Evolutionary conservation across 2,797 vertebrate genomes (phyloP).

Genomic region (Pseudochirops corinnae): DNA sequence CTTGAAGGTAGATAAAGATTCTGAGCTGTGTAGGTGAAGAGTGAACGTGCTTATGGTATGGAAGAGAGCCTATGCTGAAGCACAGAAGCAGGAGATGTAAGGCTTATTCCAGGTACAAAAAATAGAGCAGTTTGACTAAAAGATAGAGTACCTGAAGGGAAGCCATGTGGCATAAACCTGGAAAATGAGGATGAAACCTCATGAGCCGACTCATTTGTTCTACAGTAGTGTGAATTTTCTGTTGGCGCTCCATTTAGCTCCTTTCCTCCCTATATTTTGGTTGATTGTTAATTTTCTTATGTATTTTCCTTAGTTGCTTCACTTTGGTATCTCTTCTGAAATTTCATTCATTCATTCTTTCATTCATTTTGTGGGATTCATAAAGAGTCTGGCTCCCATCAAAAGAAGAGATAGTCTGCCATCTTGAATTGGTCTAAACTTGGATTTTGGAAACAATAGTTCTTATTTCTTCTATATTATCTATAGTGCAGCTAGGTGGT

Average conservation of each 20-base stretch:
- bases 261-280: not conserved
- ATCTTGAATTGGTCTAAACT: not conserved
- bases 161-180: not conserved
- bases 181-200: not conserved
- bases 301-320: not conserved
- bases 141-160: not conserved
- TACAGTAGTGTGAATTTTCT: not conserved
- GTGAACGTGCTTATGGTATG: not conserved
- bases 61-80: not conserved
- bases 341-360: not conserved
- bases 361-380: not conserved
- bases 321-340: not conserved
- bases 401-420: not conserved
- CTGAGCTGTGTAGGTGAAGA: not conserved
- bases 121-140: not conserved
- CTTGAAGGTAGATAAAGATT: not conserved
- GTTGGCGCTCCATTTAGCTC: not conserved
- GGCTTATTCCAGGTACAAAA: not conserved
- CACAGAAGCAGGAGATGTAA: not conserved
- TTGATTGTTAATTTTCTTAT: not conserved
- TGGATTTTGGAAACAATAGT: not conserved
- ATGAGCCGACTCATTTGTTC: not conserved
- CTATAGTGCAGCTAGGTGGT: not conserved
- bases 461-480: not conserved
- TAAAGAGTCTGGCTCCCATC: not conserved